Conservation (phyloP, 2,797 vertebrate genomes). For the Notoglanidium macrostoma region DNA sequence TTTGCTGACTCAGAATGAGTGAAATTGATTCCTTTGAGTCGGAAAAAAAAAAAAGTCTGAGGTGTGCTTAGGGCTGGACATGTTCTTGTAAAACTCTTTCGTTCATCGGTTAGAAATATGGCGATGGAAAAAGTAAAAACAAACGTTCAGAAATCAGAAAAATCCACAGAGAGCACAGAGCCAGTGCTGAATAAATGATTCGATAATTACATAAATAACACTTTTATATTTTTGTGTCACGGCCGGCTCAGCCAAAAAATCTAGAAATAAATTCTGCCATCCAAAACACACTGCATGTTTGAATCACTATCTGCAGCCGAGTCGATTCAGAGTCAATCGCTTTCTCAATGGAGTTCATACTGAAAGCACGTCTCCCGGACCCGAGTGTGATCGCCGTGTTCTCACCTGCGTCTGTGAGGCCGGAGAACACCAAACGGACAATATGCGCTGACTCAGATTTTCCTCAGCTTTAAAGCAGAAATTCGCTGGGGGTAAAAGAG, state of each 20-base stretch:
- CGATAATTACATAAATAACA: neutral
- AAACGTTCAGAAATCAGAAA: neutral
- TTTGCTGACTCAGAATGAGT: neutral
- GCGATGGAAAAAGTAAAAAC: neutral
- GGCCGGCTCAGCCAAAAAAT: neutral
- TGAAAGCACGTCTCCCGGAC: neutral
- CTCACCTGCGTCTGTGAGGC: neutral
- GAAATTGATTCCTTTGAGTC: neutral
- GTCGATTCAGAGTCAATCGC: neutral
- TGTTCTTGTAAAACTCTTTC: neutral
- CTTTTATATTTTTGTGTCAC: neutral
- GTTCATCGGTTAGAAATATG: neutral
- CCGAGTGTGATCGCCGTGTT: neutral
- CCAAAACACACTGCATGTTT: neutral
- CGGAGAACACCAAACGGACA: neutral
- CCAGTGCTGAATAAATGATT: neutral
- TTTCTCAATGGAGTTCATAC: neutral
- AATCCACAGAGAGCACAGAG: neutral
- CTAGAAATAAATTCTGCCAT: neutral
- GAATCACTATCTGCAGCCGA: neutral
- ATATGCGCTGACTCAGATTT: neutral
- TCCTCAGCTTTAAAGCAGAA: conserved; percentile 46
- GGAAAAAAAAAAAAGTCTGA: neutral
- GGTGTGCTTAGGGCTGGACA: neutral
- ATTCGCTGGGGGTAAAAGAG: conserved; percentile 55